phyloP scores from a whole-genome alignment of 2,888 invertebrate species.

The Caenorhabditis uteleia region DNA sequence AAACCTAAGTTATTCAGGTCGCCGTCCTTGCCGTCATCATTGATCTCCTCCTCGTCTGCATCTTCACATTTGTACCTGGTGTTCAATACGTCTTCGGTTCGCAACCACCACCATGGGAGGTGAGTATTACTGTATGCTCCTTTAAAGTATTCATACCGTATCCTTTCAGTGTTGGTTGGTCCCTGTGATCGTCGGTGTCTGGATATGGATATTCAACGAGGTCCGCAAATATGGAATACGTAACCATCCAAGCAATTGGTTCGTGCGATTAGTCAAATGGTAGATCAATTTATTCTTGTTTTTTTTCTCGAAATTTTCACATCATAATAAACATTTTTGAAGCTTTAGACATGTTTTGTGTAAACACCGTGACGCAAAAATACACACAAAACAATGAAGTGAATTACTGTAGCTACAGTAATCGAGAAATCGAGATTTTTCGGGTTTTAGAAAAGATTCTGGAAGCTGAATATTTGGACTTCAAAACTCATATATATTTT shows the following conservation, averaged over 20 bases:
- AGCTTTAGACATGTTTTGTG: too few species aligned
- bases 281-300: constrained; percentile 12
- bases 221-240: constrained; percentile 51
- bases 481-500: too few species aligned
- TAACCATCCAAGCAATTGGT: constrained; percentile 35
- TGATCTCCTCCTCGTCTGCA: constrained; percentile 49
- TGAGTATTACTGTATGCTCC: constrained; percentile 1
- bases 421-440: too few species aligned
- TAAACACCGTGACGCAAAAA: too few species aligned
- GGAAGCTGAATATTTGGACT: too few species aligned
- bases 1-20: constrained; percentile 20
- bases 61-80: constrained; percentile 57
- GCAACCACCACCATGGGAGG: constrained; percentile 51
- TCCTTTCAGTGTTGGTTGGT: constrained; percentile 48
- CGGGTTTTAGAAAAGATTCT: too few species aligned
- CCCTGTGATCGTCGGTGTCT: constrained; percentile 51
- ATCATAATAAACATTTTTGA: too few species aligned
- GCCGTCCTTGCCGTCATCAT: constrained; percentile 52
- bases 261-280: constrained; percentile 54
- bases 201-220: constrained; percentile 56
- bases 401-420: too few species aligned
- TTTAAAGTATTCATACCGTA: neutral
- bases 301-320: too few species aligned
- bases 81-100: constrained; percentile 52
- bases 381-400: too few species aligned